Evolutionary conservation across 2,797 vertebrate genomes (phyloP).

Genomic region (Sebastes matsubarae): DNA sequence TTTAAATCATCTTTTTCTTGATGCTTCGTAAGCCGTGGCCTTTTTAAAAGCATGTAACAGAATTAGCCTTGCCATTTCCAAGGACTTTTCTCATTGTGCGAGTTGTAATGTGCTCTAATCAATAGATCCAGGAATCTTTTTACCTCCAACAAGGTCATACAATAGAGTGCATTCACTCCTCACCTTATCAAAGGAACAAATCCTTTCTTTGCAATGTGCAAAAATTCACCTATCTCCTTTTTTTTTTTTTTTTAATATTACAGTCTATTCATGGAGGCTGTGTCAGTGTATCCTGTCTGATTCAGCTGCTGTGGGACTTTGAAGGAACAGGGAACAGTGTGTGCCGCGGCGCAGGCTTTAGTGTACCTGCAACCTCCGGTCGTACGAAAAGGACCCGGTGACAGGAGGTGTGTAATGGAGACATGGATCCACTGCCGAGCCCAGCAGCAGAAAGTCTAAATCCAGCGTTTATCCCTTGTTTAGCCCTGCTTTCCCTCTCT

Average conservation of each 20-base stretch:
- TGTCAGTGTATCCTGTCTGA: slow-evolving; percentile 14
- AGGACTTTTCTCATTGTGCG: slow-evolving; percentile 52
- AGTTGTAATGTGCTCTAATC: slow-evolving; percentile 54
- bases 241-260: slow-evolving; percentile 1
- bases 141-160: slow-evolving; percentile 51
- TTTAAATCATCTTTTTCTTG: slow-evolving; percentile 4
- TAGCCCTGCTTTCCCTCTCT: slow-evolving; percentile 68
- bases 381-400: slow-evolving; percentile 45
- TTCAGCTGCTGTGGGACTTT: slow-evolving; percentile 20
- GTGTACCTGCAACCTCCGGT: slow-evolving; percentile 39
- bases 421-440: slow-evolving; percentile 59
- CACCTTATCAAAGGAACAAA: slow-evolving; percentile 35
- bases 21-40: slow-evolving; percentile 24
- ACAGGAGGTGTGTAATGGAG: slow-evolving; percentile 62
- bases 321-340: slow-evolving; percentile 34
- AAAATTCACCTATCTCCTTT: not conserved
- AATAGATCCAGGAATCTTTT: slow-evolving; percentile 50
- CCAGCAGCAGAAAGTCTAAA: slow-evolving; percentile 70
- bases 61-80: slow-evolving; percentile 44
- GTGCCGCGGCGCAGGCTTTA: slow-evolving; percentile 18
- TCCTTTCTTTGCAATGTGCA: slow-evolving; percentile 29
- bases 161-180: slow-evolving; percentile 36
- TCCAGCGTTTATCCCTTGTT: slow-evolving; percentile 80
- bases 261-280: slow-evolving; percentile 30
- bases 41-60: slow-evolving; percentile 46